Percentiles rank a stretch among this genome's conserved stretches.
These are phyloP conservation scores for Dendroctonus ponderosae DNA, from an alignment of 1,140 invertebrate species.

Conservation along the genomic window DNA sequence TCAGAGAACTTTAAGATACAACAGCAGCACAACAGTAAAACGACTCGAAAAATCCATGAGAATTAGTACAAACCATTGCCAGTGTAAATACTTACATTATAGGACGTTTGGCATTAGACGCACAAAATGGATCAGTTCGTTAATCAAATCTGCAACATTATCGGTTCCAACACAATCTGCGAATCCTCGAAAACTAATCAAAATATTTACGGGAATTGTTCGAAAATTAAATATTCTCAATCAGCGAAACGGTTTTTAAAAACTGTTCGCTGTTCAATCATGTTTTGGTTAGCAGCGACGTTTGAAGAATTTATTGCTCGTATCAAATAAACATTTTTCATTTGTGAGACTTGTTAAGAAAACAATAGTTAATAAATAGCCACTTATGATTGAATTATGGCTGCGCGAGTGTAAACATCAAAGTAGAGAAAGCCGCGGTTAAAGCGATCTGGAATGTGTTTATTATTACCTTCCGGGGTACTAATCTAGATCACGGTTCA, in stretches of 20 bases:
- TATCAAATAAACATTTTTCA: constrained; percentile 34
- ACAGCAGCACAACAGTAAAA: no score
- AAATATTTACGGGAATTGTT: constrained; percentile 26
- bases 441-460: constrained; percentile 2
- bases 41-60: no score
- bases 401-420: constrained; percentile 16
- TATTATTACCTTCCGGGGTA: constrained; percentile 11
- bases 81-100: no score
- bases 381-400: constrained; percentile 33
- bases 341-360: constrained; percentile 18
- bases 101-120: no score
- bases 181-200: constrained; percentile 23
- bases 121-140: background rate
- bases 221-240: constrained; percentile 29
- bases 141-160: constrained; percentile 6
- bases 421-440: background rate
- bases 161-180: constrained; percentile 5
- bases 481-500: no score
- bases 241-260: constrained; percentile 24
- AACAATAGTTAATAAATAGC: constrained; percentile 34
- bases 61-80: no score
- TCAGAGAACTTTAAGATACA: no score
- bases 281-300: constrained; percentile 30
- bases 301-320: constrained; percentile 31
- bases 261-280: constrained; percentile 31